Base-by-base conservation (phyloP, 1,140 invertebrate genomes). In the Achatina immaculata region DNA sequence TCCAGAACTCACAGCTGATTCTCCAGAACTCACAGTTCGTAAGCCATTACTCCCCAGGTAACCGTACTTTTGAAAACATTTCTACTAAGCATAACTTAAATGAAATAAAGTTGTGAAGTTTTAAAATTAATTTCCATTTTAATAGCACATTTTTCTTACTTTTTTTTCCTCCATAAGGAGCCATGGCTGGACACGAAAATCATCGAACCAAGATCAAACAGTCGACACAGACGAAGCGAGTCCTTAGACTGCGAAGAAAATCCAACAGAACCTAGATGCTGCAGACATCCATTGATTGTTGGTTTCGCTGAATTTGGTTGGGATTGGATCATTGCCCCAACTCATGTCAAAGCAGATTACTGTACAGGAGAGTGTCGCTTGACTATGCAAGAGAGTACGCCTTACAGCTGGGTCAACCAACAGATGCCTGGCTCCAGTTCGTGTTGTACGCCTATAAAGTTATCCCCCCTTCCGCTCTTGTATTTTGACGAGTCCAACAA, bases 401-500 rank as follows among this genome's bases (percentile, higher is more conserved):
- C 95, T 96, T 92, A 95, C 95, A 66, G 96, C 83, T 96, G 97
- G 89, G 95, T 97, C 89, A 95, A 95, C 86, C 93, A 96, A 55
- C 95, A 96, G 89, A 92, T 93, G 58, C 3, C 42, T 0, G 95
- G 95, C 1, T 31, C 58, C 91, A 94, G 95, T 28, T 62, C 81
- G 16, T 98, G 97, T 91, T 99, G 97, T 91, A 96, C 96, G n/a
- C 96, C 97, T 19, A 93, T 96, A 62, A 96, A 96, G 91, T 96
- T 98, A 91, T 96, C 95, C 38, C 94, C 96, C 86, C 95, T 98
- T 94, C 96, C 96, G 73, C 93, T 99, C 84, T 96, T 98, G 85
- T 98, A 99, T 92, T 97, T 97, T 92, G 96, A 96, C 82, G 95
- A 95, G 71, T 95, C 96, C 91, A 94, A 94, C 80, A 97, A 96